Evolutionary conservation across 2,888 invertebrate species (phyloP), one percentile per base, ranked within the genome.

Genomic region (Julus scanicus): DNA sequence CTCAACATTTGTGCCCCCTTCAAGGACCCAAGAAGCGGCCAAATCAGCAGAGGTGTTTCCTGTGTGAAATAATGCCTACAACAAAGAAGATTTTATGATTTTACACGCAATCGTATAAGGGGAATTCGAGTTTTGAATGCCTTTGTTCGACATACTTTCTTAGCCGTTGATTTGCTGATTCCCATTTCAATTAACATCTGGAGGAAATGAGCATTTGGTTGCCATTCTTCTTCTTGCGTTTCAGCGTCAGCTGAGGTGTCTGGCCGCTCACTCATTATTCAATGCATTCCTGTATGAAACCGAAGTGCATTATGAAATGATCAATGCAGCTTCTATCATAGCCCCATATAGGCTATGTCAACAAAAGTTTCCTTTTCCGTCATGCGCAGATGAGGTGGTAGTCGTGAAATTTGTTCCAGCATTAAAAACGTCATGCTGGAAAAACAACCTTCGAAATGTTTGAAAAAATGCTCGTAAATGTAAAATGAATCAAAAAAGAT

Each of bases 21-120:
- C 94, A 90, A 94, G 93, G 39, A 94, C 92, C 92, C 93, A 94
- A 63, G 93, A 92, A 39, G 93, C 93, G 9, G 94, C 94, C 84
- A 93, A 92, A 90, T 94, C 94, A 39, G 93, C 92, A 87, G 93
- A 94, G 89, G 92, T 92, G 90, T 94, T 94, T 3, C 93, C 94
- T 9, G 94, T 94, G 90, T 93, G 93, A 91, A 93, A 94, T 87
- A 94, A 91, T 40, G 93, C 94, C 94, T 94, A 89, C 89, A 90
- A 88, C 15, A 84, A 85, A 84, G 20, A n/a, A 85, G 15, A 87
- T 39, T 44, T 44, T 44, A 1, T 44, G 44, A 44, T 44, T 29
- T 44, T 44, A 44, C 44, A 44, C 44, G 2, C 44, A 44, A 44
- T 8, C 44, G 0, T 44, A 44, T 0, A 44, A 44, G 8, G 0